Conservation (phyloP, 2,113 vertebrate genomes). For the Suncus etruscus region DNA sequence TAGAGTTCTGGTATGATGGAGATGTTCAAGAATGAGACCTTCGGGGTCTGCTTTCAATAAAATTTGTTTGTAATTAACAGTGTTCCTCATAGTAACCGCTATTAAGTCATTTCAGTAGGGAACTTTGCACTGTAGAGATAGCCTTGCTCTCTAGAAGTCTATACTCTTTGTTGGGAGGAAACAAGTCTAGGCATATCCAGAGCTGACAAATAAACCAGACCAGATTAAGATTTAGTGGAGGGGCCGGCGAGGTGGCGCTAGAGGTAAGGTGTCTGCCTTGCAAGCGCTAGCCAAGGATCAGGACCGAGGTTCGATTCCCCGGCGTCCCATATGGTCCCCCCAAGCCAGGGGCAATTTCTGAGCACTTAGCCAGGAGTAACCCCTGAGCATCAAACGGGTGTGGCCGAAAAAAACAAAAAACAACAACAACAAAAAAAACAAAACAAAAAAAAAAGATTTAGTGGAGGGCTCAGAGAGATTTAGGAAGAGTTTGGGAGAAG, state of each 20-base stretch:
- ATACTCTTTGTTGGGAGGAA: background rate
- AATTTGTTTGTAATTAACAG: slow-evolving; percentile 12
- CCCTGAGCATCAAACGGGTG: too few species aligned
- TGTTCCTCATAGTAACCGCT: background rate
- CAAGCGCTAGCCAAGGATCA: too few species aligned
- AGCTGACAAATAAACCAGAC: background rate
- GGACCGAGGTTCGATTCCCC: too few species aligned
- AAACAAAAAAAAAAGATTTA: too few species aligned
- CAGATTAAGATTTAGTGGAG: background rate
- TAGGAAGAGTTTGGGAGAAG: background rate
- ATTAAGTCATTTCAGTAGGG: background rate
- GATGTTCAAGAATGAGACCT: slow-evolving; percentile 2
- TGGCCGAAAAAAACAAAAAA: too few species aligned
- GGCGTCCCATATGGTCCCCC: too few species aligned
- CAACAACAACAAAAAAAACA: too few species aligned
- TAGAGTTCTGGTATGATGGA: background rate
- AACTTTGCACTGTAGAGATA: background rate
- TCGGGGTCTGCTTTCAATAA: background rate
- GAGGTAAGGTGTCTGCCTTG: too few species aligned
- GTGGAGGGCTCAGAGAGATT: background rate
- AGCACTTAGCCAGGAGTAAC: too few species aligned
- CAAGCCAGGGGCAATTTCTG: too few species aligned
- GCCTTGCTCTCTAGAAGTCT: background rate
- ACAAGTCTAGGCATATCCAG: background rate
- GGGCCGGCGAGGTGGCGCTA: too few species aligned